A percentile compares a stretch with the other conserved stretches of the same genome.
Evolutionary conservation across 2,797 vertebrate species (phyloP).

Genomic region (Crenichthys baileyi): DNA sequence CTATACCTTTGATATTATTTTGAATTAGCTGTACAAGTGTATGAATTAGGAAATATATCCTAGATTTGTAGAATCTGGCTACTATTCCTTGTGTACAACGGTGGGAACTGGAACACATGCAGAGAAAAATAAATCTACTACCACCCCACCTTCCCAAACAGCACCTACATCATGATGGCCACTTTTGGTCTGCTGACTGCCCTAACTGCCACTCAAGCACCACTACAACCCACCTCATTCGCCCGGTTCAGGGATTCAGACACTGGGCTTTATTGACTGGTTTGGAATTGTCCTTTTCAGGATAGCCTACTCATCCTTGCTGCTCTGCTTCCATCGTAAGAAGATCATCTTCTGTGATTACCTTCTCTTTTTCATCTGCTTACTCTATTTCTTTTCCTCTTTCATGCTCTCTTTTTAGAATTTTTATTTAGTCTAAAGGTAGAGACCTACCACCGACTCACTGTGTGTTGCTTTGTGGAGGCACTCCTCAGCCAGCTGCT

Average conservation of each 20-base stretch:
- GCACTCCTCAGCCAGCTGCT: constrained; percentile 89
- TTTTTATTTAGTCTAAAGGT: constrained; percentile 27
- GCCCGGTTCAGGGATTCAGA: constrained; percentile 57
- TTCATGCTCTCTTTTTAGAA: constrained; percentile 34
- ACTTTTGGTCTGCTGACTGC: constrained; percentile 61
- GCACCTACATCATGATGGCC: constrained; percentile 43
- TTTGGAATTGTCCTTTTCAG: constrained; percentile 68
- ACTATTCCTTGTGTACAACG: constrained; percentile 30
- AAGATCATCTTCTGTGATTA: constrained; percentile 85
- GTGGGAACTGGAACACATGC: constrained; percentile 73
- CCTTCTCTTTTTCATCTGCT: constrained; percentile 74
- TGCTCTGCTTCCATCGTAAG: constrained; percentile 76
- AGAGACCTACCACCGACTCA: constrained; percentile 59
- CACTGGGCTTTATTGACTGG: constrained; percentile 77
- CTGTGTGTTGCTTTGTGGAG: constrained; percentile 73
- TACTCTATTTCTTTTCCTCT: constrained; percentile 44
- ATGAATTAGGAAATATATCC: no score
- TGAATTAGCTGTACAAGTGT: no score
- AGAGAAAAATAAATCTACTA: constrained; percentile 56
- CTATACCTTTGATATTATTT: no score
- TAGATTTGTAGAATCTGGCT: neutral
- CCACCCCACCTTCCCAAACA: constrained; percentile 13
- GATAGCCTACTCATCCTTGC: constrained; percentile 75
- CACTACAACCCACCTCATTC: constrained; percentile 37
- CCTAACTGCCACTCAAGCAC: constrained; percentile 54